Base-by-base conservation (phyloP, 1,140 invertebrate genomes). In the Pseudoatta argentina region DNA sequence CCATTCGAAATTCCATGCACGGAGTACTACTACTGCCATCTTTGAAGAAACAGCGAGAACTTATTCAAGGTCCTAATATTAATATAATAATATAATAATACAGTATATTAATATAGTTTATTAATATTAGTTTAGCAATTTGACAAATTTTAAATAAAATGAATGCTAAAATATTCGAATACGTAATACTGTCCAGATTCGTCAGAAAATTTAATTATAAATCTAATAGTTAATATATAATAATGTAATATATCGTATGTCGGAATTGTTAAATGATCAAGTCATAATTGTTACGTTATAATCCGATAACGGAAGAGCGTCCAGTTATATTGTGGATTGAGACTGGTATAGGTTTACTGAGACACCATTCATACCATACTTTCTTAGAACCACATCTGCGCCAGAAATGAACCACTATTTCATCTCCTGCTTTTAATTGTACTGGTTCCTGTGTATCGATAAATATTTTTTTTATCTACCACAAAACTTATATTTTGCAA, bases 361-460 rank as follows among this genome's bases (percentile, higher is more conserved):
- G 95, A 87, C 97, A 96, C 99, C 99, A 99, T 94, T 99, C 98
- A 93, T 99, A 99, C 99, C 99, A 99, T 0, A 99, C 98, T 93
- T 98, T 97, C 73, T 97, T 96, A 12, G 96, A 94, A 86, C 95
- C 97, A 66, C 97, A 97, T 76, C 97, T 96, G 21, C 99, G 96
- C 98, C 98, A 99, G 93, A 99, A 99, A 88, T 98, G 97, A 2
- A 99, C 96, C 66, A 96, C 96, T 10, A 99, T 96, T 73, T 95
- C 94, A 66, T 98, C 96, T 48, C 96, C 97, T 72, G 96, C 96
- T 86, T 96, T 96, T 0, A 99, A 92, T 77, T 96, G 95, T 55
- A 98, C 91, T n/a, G 98, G 98, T 76, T 97, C 96, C 97, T 97
- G 94, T 71, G 96, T 44, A 44, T 96, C 88, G 91, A 85, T 75